These are phyloP conservation scores for Machimus atricapillus DNA, from an alignment of 2,888 invertebrate genomes.

Conservation along the genomic window DNA sequence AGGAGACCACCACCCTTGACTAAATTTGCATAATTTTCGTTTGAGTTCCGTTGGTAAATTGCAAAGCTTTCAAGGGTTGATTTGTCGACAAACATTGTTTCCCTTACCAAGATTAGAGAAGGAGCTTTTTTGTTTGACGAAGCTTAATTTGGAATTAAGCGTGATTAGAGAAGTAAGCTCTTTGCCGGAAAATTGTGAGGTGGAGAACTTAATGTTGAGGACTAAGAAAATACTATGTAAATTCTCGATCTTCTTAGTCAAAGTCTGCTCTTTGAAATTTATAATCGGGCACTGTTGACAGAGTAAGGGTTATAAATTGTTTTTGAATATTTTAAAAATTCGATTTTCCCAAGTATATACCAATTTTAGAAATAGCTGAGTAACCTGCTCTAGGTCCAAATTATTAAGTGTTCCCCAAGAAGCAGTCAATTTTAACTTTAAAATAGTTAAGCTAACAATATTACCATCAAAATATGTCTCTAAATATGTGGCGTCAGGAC, in stretches of 20 bases:
- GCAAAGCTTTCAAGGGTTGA: constrained; percentile 1
- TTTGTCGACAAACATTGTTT: constrained; percentile 25
- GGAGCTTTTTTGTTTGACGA: constrained; percentile 17
- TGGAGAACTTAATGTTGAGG: background rate
- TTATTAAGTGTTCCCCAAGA: background rate
- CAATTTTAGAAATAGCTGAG: background rate
- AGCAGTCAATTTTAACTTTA: no score
- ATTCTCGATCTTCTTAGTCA: background rate
- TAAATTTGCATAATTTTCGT: constrained; percentile 34
- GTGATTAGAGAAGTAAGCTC: constrained; percentile 33
- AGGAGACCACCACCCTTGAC: background rate
- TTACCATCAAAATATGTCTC: no score
- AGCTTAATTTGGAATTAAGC: constrained; percentile 36
- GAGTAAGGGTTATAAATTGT: constrained; percentile 17
- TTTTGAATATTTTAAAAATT: constrained; percentile 21
- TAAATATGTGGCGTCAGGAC: no score
- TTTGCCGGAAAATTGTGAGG: constrained; percentile 22
- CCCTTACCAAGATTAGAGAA: background rate
- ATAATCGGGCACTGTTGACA: background rate
- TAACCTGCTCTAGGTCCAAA: background rate
- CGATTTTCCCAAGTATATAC: background rate
- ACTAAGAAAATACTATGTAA: constrained; percentile 3
- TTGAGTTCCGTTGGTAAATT: background rate
- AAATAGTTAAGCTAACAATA: no score
- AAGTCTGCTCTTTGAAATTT: background rate